These are phyloP conservation scores for Hyppa rectilinea DNA, from an alignment of 2,888 invertebrate species.

Conservation along the genomic window DNA sequence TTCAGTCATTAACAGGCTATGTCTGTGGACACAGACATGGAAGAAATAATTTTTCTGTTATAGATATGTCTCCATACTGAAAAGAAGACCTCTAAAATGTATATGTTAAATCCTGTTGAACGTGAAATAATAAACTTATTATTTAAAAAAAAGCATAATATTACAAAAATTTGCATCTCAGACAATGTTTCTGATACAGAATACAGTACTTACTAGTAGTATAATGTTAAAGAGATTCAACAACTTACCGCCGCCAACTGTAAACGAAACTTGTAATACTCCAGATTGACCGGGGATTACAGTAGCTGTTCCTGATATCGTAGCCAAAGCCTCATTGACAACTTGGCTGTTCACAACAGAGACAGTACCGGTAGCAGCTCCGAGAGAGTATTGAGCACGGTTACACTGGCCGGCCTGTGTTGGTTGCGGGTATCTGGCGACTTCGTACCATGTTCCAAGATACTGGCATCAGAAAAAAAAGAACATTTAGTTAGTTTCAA, in stretches of 20 bases:
- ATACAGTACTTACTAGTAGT: background rate
- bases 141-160: too few relatives aligned
- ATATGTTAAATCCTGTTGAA: too few relatives aligned
- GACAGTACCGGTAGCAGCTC: conserved; percentile 63
- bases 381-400: conserved; percentile 87
- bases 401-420: conserved; percentile 92
- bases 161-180: background rate
- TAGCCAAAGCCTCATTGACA: conserved; percentile 82
- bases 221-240: background rate
- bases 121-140: too few relatives aligned
- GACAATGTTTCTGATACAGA: background rate
- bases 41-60: too few relatives aligned
- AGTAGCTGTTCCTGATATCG: conserved; percentile 88
- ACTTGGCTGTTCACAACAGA: conserved; percentile 78
- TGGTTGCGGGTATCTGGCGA: conserved; percentile 91
- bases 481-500: background rate
- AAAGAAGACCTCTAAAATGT: too few relatives aligned
- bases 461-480: conserved; percentile 20
- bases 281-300: conserved; percentile 84
- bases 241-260: conserved; percentile 85
- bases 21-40: too few relatives aligned
- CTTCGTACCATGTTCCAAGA: conserved; percentile 91
- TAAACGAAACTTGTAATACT: conserved; percentile 89
- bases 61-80: too few relatives aligned
- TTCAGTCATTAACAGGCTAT: too few relatives aligned